phyloP scores from a whole-genome alignment of 1,140 invertebrate species.

The silkworm (Bombyx mori) region ASM3026992v2 NC_085121.1:13295501-13296000 shows the following conservation, averaged over 20 bases:
- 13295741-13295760: slow-evolving; percentile 62
- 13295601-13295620: slow-evolving; percentile 13
- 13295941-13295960: too few relatives aligned
- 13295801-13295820: slow-evolving; percentile 68
- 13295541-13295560: too few relatives aligned
- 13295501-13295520: too few relatives aligned
- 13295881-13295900: too few relatives aligned
- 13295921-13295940: too few relatives aligned
- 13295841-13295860: slow-evolving; percentile 53
- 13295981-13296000: slow-evolving; percentile 44
- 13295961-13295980: slow-evolving; percentile 15
- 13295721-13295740: slow-evolving; percentile 45
- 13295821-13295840: slow-evolving; percentile 68
- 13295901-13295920: too few relatives aligned
- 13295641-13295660: slow-evolving; percentile 22
- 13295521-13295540: too few relatives aligned
- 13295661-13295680: slow-evolving; percentile 23
- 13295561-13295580: too few relatives aligned
- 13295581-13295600: too few relatives aligned
- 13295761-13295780: slow-evolving; percentile 62
- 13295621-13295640: slow-evolving; percentile 62
- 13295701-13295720: slow-evolving; percentile 64
- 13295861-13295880: too few relatives aligned
- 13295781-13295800: slow-evolving; percentile 68
- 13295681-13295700: slow-evolving; percentile 60